Conservation (phyloP, 2,113 vertebrate species). For the Caranx ignobilis region DNA sequence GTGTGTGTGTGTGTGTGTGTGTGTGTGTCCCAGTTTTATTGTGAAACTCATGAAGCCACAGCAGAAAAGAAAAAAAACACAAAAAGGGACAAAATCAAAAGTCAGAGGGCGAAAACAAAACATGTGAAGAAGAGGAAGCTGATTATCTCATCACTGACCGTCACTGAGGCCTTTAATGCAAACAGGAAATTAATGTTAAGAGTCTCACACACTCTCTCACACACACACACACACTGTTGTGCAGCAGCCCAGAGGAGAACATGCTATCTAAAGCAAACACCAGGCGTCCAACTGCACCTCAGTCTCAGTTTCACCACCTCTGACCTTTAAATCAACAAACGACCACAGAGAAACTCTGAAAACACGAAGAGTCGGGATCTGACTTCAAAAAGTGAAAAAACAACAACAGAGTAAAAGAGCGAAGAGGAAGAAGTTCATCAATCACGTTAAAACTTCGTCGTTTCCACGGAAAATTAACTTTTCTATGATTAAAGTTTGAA, state of each 20-base stretch:
- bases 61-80: background rate
- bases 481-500: too few species aligned
- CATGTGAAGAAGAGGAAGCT: background rate
- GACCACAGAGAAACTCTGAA: too few species aligned
- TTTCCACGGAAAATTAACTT: too few species aligned
- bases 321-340: background rate
- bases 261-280: constrained; percentile 51
- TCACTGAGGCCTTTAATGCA: constrained; percentile 3
- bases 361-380: too few species aligned
- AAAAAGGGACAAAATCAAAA: background rate
- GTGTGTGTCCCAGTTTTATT: constrained; percentile 8
- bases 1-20: constrained; percentile 33
- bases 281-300: background rate
- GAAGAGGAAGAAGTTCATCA: too few species aligned
- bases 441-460: too few species aligned
- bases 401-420: too few species aligned
- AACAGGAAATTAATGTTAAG: constrained; percentile 53
- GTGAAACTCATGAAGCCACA: constrained; percentile 31
- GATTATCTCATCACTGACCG: background rate
- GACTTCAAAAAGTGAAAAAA: too few species aligned
- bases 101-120: background rate
- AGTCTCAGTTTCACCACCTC: background rate
- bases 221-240: background rate
- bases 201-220: background rate
- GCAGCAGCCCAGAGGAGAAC: background rate